These are phyloP conservation scores for Ambastaia sidthimunki DNA, from an alignment of 2,797 vertebrate species.

Conservation along the genomic window DNA sequence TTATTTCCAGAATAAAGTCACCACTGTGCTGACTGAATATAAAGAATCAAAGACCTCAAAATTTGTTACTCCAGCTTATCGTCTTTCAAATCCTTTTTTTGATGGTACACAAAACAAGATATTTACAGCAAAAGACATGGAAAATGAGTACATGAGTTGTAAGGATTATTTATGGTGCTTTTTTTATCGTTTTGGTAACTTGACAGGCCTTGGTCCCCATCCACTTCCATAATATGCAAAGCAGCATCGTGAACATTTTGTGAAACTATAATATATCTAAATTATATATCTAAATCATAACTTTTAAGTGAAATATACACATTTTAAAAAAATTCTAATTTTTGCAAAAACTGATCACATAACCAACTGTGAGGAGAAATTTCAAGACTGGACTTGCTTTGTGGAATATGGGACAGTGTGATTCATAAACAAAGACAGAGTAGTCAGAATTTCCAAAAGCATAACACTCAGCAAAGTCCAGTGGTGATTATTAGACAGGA, in stretches of 20 bases:
- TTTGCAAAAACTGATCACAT: constrained; percentile 11
- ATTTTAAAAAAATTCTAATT: background rate
- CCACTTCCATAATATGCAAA: no score
- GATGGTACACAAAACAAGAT: background rate
- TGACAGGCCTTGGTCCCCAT: no score
- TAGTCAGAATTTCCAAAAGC: constrained; percentile 28
- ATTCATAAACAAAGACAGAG: constrained; percentile 32
- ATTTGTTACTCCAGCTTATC: background rate
- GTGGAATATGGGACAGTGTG: constrained; percentile 33
- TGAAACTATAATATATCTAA: no score
- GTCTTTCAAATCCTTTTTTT: background rate
- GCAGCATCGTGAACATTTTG: no score
- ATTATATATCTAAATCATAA: no score
- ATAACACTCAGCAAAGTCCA: constrained; percentile 32
- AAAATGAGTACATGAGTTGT: no score
- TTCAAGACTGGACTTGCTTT: background rate
- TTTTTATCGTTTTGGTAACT: no score
- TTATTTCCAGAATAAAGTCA: background rate
- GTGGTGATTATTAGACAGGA: constrained; percentile 36
- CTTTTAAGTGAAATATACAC: background rate
- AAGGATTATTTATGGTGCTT: no score
- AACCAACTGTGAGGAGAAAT: background rate
- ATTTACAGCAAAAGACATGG: background rate
- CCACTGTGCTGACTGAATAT: background rate
- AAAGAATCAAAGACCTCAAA: constrained; percentile 6